Percentiles rank a stretch among this genome's conserved stretches.
Conservation (phyloP, 2,113 vertebrate species). For the Tragulus kanchil region DNA sequence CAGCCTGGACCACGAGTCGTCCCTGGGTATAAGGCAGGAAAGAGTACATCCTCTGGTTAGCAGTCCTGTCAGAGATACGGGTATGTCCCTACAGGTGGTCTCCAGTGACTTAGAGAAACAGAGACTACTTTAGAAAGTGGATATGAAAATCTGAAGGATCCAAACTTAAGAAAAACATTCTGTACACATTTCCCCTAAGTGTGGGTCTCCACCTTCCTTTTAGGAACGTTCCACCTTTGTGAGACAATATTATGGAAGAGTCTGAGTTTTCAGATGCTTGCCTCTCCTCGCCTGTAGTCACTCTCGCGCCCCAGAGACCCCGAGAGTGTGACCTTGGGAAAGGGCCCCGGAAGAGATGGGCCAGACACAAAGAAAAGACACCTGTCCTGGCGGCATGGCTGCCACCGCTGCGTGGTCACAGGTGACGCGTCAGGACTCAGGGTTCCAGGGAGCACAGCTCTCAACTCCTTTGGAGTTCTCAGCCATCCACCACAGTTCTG, state of each 20-base stretch:
- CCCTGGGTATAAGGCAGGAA: not conserved
- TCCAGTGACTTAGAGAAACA: not conserved
- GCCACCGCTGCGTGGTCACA: not conserved
- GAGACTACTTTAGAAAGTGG: not conserved
- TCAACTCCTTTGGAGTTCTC: not conserved
- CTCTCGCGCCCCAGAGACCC: not conserved
- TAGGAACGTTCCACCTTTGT: not conserved
- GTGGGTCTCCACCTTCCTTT: not conserved
- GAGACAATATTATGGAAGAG: not conserved
- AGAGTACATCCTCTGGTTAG: not conserved
- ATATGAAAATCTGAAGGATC: constrained; percentile 1
- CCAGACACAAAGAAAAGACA: not conserved
- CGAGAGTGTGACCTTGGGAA: not conserved
- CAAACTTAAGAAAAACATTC: not conserved
- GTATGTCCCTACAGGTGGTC: not conserved
- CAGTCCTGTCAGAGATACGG: not conserved
- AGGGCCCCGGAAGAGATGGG: not conserved
- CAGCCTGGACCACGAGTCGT: not conserved
- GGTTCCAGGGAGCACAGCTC: not conserved
- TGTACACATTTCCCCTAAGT: constrained; percentile 29
- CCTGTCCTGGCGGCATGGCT: not conserved
- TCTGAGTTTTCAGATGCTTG: not conserved
- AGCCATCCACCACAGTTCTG: not conserved
- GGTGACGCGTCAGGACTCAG: not conserved
- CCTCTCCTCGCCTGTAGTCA: not conserved